These are phyloP conservation scores for Triops longicaudatus DNA, from an alignment of 1,140 invertebrate species.

Conservation along the genomic window DNA sequence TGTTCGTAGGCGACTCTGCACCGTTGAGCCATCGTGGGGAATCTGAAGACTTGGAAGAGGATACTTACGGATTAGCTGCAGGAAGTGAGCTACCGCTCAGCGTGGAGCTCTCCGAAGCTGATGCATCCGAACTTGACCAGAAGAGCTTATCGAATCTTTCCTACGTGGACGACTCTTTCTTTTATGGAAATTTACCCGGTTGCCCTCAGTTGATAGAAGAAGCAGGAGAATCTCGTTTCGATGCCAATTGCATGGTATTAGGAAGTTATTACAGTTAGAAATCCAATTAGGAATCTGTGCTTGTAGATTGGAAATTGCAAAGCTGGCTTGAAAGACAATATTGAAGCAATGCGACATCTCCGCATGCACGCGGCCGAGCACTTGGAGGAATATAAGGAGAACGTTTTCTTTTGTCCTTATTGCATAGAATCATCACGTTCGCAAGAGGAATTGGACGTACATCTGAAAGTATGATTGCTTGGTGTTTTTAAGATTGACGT, in stretches of 20 bases:
- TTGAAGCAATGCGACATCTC: background rate
- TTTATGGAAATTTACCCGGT: background rate
- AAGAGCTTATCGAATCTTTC: background rate
- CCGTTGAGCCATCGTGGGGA: background rate
- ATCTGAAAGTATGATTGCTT: constrained; percentile 31
- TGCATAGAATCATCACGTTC: background rate
- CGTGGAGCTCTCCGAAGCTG: background rate
- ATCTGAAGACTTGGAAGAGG: background rate
- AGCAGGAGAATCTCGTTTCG: background rate
- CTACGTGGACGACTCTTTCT: background rate
- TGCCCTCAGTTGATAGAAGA: background rate
- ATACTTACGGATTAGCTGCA: background rate
- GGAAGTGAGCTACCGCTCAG: background rate
- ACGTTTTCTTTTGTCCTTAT: constrained; percentile 24
- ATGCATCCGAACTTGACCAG: background rate
- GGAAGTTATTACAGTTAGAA: background rate
- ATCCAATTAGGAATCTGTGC: background rate
- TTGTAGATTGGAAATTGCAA: background rate
- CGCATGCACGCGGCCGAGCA: background rate
- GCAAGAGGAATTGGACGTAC: background rate
- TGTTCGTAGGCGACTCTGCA: background rate
- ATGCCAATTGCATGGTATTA: background rate
- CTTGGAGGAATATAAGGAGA: constrained; percentile 21
- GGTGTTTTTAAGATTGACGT: constrained; percentile 33
- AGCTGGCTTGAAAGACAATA: background rate